Conservation (phyloP, 2,797 vertebrate species). For the Delichon dasypus region DNA sequence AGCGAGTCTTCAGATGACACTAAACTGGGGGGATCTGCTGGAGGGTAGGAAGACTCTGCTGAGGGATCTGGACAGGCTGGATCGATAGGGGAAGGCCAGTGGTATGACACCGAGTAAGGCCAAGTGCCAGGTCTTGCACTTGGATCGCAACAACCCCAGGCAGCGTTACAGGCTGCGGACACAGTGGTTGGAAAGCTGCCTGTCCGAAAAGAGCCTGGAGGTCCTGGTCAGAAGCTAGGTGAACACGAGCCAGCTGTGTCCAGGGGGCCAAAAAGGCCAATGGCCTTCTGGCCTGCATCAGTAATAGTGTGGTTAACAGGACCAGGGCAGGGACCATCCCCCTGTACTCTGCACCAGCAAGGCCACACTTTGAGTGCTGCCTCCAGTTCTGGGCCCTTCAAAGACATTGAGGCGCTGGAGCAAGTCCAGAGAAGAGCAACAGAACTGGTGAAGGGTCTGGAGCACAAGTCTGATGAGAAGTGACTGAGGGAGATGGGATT, state of each 20-base stretch:
- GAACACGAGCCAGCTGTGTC: not conserved
- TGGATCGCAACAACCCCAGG: not conserved
- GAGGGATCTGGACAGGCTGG: not conserved
- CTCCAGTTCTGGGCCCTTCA: not conserved
- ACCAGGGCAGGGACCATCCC: rapidly evolving
- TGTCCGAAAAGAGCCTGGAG: rapidly evolving
- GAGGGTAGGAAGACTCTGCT: not conserved
- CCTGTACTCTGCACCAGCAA: not conserved
- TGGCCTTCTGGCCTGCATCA: not conserved
- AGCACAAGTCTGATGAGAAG: not conserved
- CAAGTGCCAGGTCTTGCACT: not conserved
- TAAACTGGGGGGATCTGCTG: rapidly evolving
- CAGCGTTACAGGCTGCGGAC: rapidly evolving
- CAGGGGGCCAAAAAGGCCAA: not conserved
- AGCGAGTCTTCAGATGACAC: not conserved
- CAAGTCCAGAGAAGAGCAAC: not conserved
- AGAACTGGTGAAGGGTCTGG: not conserved
- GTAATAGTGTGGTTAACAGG: not conserved
- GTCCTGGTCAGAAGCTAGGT: not conserved
- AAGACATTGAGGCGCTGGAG: not conserved
- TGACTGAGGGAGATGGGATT: not conserved
- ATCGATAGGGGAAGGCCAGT: rapidly evolving
- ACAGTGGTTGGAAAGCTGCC: not conserved
- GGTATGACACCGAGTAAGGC: not conserved
- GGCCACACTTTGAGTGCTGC: rapidly evolving